Base-by-base conservation (phyloP, 1,140 invertebrate genomes). In the Leptinotarsa texana region DNA sequence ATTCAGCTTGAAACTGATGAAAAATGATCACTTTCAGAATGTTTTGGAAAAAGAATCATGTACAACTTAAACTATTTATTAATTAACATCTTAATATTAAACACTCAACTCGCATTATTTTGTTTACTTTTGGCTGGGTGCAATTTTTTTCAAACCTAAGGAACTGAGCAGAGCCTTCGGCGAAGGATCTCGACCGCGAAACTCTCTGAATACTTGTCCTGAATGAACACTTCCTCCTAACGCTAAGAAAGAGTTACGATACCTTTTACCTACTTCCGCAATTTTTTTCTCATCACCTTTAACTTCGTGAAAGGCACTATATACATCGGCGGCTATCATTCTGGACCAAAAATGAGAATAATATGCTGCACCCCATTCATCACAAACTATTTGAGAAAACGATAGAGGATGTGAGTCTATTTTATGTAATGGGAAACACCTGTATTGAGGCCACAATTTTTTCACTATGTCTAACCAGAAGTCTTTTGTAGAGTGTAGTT, bases 291-390 rank as follows among this genome's bases (percentile, higher is more conserved):
- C 85, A 13, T 87, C 83, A 22, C 86, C 79, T 79, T 89, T 85
- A 48, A 88, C 87, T 84, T 97, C 94, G 74, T 92, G 86, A 84
- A 98, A 97, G 57, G 94, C 92, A 84, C 91, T 92, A 81, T 93
- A 96, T 17, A 93, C 89, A 86, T 98, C 96, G 2, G 96, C 95
- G 1, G 96, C 96, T 49, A 97, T 89, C 89, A 98, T 93, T 86
- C 91, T 88, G 3, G 94, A 93, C 93, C 94, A 96, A 5, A 94
- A 77, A 80, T 91, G 87, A 67, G 92, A 92, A 77, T 93, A 95
- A 84, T 94, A 93, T 1, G 92, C 92, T 8, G 92, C 93, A 1
- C 87, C 90, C 89, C 90, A 93, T 78, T 92, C 89, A 74, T 91
- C 92, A 21, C 88, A 88, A 78, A 95, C 89, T 63, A 95, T 91